Base-by-base conservation (phyloP, 37 sponge, comb jelly and placozoan species). In the Ephydatia muelleri region DNA sequence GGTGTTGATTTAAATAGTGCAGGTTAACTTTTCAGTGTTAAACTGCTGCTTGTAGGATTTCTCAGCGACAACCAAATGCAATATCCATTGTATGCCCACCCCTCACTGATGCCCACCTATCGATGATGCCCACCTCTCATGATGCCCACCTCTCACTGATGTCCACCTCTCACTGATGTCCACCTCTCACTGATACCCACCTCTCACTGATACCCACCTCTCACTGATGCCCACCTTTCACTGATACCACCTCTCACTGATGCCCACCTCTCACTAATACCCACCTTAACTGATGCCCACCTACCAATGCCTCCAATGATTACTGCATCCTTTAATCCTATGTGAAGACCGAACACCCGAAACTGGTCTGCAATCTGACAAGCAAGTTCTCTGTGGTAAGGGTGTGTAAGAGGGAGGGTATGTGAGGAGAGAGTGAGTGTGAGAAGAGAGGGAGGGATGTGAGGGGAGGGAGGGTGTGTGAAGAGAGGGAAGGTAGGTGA, bases 311-410 rank as follows among this genome's bases (percentile, higher is more conserved):
- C 98, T 67, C 98, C 98, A 25, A 95, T 89, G 27, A 97, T 79
- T 3, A 95, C 90, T 4, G 80, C 90, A 81, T 81, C 90, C 57
- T 88, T 91, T 25, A 94, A 22, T 27, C 87, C 76, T 35, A 99
- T 93, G 57, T 87, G 97, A 3, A 81, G 82, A 14, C 99, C 97
- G 84, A 99, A 90, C 23, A 90, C 97, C 27, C 79, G 30, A 78
- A 99, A 99, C 88, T 99, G 99, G n/a, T 99, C 97, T 16, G 92
- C 91, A 38, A 99, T 95, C 74, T 99, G 99, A 65, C 88, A 95
- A n/a, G 99, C 97, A 14, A 99, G 85, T 84, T 99, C 99, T 66
- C 99, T 94, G 79, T 57, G 16, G n/a, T n/a, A n/a, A n/a, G n/a
- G 6, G 16, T 57, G 57, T 57, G 57, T 19, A 43, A 6, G 6